Evolutionary conservation across 2,888 invertebrate genomes (phyloP).

Genomic region (Agrochola circellaris): DNA sequence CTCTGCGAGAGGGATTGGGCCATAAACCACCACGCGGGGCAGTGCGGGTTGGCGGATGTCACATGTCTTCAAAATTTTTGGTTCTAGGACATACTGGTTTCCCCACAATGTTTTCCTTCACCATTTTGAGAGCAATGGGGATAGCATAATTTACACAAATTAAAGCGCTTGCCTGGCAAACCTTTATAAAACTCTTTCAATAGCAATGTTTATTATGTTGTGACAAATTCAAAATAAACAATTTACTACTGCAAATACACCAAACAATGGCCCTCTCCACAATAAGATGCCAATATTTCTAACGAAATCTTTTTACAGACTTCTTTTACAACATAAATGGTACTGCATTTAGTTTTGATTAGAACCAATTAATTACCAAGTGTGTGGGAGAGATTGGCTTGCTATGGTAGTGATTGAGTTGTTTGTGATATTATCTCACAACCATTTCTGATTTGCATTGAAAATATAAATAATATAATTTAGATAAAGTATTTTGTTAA

Average conservation of each 20-base stretch:
- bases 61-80: too few species aligned
- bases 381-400: constrained; percentile 53
- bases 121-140: too few species aligned
- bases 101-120: too few species aligned
- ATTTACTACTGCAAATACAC: not conserved
- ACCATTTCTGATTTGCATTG: not conserved
- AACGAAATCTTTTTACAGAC: constrained; percentile 20
- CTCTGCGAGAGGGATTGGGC: too few species aligned
- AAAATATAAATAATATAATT: constrained; percentile 9
- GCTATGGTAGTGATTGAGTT: constrained; percentile 37
- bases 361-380: constrained; percentile 69
- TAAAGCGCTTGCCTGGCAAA: too few species aligned
- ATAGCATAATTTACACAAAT: too few species aligned
- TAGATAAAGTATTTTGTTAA: not conserved
- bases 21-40: too few species aligned
- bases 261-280: constrained; percentile 2
- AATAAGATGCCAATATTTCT: not conserved
- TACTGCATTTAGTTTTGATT: constrained; percentile 54
- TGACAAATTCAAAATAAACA: constrained; percentile 3
- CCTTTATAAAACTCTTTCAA: too few species aligned
- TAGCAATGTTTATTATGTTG: not conserved
- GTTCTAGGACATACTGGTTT: too few species aligned
- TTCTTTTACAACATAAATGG: constrained; percentile 44
- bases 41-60: too few species aligned
- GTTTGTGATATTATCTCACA: constrained; percentile 22